Conservation (phyloP, 2,113 vertebrate species). For the Nothoprocta perdicaria region DNA sequence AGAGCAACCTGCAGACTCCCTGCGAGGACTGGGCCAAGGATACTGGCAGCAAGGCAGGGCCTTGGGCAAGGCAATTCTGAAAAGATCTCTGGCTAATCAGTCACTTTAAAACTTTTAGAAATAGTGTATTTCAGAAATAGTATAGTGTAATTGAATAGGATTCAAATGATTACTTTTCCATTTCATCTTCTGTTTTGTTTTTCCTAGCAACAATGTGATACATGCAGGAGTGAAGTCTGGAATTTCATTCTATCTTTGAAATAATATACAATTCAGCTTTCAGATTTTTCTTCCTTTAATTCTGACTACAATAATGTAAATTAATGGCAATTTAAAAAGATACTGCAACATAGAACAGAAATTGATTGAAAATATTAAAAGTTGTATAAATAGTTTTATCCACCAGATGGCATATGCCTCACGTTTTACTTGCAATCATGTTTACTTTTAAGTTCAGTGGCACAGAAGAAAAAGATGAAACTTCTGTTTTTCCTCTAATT, state of each 20-base stretch:
- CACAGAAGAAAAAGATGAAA: not conserved
- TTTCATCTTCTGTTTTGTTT: not conserved
- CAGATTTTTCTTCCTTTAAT: not conserved
- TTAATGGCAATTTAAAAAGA: not conserved
- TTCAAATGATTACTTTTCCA: not conserved
- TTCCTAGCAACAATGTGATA: not conserved
- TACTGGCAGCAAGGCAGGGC: not conserved
- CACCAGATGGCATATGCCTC: conserved; percentile 65
- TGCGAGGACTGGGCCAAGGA: not conserved
- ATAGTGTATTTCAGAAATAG: not conserved
- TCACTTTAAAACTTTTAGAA: not conserved
- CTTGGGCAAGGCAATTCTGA: not conserved
- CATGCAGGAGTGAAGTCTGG: not conserved
- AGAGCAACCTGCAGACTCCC: not conserved
- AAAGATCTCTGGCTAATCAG: not conserved
- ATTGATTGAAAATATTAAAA: not conserved
- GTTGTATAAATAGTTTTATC: conserved; percentile 27
- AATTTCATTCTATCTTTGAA: not conserved
- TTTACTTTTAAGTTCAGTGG: not conserved
- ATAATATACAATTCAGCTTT: not conserved
- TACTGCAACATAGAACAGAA: not conserved
- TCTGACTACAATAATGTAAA: not conserved
- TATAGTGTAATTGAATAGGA: not conserved
- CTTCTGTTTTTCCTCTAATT: not conserved
- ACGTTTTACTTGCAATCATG: not conserved